A percentile compares a stretch with the other conserved stretches of the same genome.
Evolutionary conservation across 2,113 vertebrate genomes (phyloP).

Genomic region (Thunnus maccoyii): DNA sequence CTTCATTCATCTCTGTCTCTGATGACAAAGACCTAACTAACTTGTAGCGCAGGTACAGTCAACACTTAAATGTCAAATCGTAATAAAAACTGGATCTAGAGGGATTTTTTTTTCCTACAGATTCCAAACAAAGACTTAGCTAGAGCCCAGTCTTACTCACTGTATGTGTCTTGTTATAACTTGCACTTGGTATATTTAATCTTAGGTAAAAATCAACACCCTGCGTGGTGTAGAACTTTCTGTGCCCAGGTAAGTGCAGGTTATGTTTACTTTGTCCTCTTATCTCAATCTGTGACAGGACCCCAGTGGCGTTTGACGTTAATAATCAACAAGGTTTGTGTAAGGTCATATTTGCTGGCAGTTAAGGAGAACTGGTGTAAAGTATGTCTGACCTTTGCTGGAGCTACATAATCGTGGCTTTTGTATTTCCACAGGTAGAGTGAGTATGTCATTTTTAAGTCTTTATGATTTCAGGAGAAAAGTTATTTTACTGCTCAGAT

Average conservation of each 20-base stretch:
- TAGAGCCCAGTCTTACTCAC: not conserved
- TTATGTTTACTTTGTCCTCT: constrained; percentile 40
- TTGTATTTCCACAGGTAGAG: not conserved
- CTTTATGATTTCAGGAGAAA: not conserved
- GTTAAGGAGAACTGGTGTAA: not conserved
- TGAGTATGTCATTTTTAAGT: not conserved
- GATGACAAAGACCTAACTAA: too few relatives aligned
- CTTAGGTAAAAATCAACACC: not conserved
- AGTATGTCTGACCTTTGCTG: not conserved
- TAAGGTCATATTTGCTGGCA: not conserved
- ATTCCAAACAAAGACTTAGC: too few relatives aligned
- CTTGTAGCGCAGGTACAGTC: too few relatives aligned
- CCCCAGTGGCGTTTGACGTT: not conserved
- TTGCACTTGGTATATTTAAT: not conserved
- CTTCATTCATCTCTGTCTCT: too few relatives aligned
- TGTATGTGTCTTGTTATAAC: constrained; percentile 1
- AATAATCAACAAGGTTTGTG: constrained; percentile 30
- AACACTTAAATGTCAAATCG: too few relatives aligned
- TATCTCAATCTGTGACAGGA: constrained; percentile 28
- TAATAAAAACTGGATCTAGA: too few relatives aligned
- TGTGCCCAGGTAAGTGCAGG: not conserved
- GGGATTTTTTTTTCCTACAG: too few relatives aligned
- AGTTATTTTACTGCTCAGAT: not conserved
- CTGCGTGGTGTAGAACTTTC: constrained; percentile 19
- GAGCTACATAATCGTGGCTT: not conserved